Conservation (phyloP, 2,113 vertebrate genomes). For the Guaruba guarouba region DNA sequence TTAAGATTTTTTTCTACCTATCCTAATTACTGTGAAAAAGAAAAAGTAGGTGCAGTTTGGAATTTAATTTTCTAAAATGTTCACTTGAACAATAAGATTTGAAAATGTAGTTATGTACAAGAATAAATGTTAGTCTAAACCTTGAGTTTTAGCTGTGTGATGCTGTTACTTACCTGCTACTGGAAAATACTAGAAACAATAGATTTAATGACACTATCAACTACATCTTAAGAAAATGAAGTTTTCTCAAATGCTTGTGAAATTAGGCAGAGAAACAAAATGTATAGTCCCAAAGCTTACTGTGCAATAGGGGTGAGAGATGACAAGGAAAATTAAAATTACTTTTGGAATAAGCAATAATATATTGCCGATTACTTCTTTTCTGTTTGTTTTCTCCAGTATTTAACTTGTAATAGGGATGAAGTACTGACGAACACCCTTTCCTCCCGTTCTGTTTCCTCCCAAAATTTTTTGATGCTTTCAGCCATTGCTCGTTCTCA, state of each 20-base stretch:
- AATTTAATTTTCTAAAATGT: neutral
- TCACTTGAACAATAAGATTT: neutral
- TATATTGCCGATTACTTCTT: neutral
- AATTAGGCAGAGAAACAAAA: neutral
- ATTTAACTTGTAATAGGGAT: neutral
- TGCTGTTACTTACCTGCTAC: neutral
- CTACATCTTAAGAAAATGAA: neutral
- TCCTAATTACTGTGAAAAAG: neutral
- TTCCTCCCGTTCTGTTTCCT: neutral
- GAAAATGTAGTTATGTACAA: neutral
- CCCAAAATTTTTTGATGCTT: neutral
- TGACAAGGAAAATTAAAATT: neutral
- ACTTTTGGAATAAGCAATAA: neutral
- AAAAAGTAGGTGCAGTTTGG: neutral
- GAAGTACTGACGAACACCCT: neutral
- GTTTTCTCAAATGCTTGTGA: neutral
- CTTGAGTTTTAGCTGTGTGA: neutral
- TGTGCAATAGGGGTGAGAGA: neutral
- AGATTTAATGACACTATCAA: neutral
- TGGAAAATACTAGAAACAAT: neutral
- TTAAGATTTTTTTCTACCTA: neutral
- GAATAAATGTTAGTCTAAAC: neutral
- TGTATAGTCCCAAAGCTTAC: neutral
- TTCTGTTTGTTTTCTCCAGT: neutral
- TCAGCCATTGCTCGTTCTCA: neutral